A percentile compares a stretch with the other conserved stretches of the same genome.
These are phyloP conservation scores for Lethenteron camtschaticum DNA, from an alignment of 2,113 vertebrate genomes.

Conservation along the genomic window DNA sequence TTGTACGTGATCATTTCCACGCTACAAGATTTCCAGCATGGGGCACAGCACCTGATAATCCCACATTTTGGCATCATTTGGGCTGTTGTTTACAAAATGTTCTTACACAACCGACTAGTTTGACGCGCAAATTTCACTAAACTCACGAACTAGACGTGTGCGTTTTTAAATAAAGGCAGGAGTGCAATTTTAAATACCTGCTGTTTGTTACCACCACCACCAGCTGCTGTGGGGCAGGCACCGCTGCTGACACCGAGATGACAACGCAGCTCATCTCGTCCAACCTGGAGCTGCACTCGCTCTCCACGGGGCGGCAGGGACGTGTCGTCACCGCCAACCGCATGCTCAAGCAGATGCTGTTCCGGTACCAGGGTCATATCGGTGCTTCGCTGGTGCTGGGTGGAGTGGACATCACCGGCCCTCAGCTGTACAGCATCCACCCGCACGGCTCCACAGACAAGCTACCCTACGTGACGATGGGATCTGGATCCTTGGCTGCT, in stretches of 20 bases:
- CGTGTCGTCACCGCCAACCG: slow-evolving; percentile 74
- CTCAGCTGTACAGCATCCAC: slow-evolving; percentile 92
- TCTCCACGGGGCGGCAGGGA: slow-evolving; percentile 64
- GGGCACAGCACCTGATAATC: neutral
- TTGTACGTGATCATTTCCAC: neutral
- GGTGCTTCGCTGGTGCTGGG: slow-evolving; percentile 76
- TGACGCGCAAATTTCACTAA: neutral
- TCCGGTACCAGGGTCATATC: slow-evolving; percentile 98
- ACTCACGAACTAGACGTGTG: neutral
- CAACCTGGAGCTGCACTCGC: slow-evolving; percentile 75
- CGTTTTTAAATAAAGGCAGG: neutral
- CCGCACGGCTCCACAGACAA: slow-evolving; percentile 95
- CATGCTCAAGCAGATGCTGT: slow-evolving; percentile 98
- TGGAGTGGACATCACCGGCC: slow-evolving; percentile 63
- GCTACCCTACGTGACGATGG: slow-evolving; percentile 93
- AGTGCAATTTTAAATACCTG: neutral
- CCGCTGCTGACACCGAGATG: slow-evolving; percentile 92
- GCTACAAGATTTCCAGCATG: neutral
- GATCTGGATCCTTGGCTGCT: slow-evolving; percentile 77
- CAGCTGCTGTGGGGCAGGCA: slow-evolving; percentile 88
- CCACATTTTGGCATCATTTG: neutral
- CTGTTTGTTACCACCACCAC: slow-evolving; percentile 7
- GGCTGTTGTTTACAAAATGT: neutral
- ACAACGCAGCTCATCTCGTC: slow-evolving; percentile 94
- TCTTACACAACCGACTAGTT: neutral